A percentile compares a stretch with the other conserved stretches of the same genome.
These are phyloP conservation scores for Cepphus grylle DNA, from an alignment of 2,113 vertebrate genomes.

Conservation along the genomic window DNA sequence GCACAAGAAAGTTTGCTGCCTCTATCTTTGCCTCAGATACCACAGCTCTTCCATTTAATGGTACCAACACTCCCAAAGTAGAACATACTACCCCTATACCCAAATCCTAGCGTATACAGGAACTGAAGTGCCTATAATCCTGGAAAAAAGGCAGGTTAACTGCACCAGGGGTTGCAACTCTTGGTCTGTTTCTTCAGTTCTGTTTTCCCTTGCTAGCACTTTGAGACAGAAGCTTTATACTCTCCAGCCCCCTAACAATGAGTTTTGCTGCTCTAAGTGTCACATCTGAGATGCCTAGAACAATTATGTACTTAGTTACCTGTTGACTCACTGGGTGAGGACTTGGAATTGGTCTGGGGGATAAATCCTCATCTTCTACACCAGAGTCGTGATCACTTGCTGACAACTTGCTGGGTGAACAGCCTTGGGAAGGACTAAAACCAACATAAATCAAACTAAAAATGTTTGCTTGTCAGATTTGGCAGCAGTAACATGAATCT, in stretches of 20 bases:
- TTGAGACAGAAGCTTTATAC: background rate
- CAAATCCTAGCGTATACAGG: background rate
- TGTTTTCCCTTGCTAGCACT: background rate
- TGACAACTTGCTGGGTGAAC: conserved; percentile 69
- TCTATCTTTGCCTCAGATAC: background rate
- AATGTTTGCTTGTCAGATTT: background rate
- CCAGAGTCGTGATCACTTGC: conserved; percentile 89
- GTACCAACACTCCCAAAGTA: background rate
- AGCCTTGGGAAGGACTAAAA: conserved; percentile 29
- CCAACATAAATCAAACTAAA: background rate
- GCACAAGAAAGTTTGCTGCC: background rate
- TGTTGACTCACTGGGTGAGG: conserved; percentile 87
- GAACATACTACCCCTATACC: background rate
- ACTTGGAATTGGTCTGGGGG: conserved; percentile 92
- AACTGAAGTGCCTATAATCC: background rate
- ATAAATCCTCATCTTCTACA: conserved; percentile 94
- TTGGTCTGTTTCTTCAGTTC: background rate
- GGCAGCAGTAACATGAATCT: background rate
- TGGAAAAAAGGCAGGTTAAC: background rate
- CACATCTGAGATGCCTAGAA: background rate
- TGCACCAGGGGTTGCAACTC: background rate
- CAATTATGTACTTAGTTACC: conserved; percentile 69
- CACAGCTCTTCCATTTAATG: background rate
- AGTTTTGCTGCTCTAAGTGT: background rate
- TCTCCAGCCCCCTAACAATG: background rate